A percentile compares a stretch with the other conserved stretches of the same genome.
Evolutionary conservation across 2,888 invertebrate genomes (phyloP).

Genomic region (Invenusta paracnida): DNA sequence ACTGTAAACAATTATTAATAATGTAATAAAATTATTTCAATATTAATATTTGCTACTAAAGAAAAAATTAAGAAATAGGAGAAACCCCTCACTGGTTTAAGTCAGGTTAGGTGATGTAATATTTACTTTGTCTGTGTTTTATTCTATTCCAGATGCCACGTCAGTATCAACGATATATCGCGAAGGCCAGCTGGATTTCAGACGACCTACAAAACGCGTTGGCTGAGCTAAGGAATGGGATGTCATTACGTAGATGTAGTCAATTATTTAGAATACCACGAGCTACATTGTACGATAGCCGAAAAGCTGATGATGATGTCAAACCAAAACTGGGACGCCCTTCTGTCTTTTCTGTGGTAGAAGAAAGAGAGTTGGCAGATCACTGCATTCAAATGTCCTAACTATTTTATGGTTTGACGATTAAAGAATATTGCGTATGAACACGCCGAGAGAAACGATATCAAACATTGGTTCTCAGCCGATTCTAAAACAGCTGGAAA

Average conservation of each 20-base stretch:
- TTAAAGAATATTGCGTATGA: neutral
- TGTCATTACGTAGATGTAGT: neutral
- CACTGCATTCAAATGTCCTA: neutral
- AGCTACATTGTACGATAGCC: neutral
- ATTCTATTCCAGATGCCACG: neutral
- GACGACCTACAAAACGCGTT: neutral
- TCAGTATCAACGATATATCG: neutral
- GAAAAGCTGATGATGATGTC: neutral
- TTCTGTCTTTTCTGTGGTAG: neutral
- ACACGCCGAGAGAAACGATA: neutral
- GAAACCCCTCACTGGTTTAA: too few relatives aligned
- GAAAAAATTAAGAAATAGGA: too few relatives aligned
- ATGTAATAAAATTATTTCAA: too few relatives aligned
- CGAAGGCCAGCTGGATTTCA: neutral
- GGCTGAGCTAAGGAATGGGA: neutral
- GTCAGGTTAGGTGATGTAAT: too few relatives aligned
- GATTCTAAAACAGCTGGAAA: neutral
- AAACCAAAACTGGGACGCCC: neutral
- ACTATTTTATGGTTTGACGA: neutral
- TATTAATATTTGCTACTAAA: too few relatives aligned
- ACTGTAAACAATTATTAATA: too few relatives aligned
- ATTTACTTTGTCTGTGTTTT: too few relatives aligned
- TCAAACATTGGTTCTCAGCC: neutral
- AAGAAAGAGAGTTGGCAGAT: neutral
- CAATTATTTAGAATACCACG: neutral